These are phyloP conservation scores for Mystacides longicornis DNA, from an alignment of 2,888 invertebrate species.

Conservation along the genomic window DNA sequence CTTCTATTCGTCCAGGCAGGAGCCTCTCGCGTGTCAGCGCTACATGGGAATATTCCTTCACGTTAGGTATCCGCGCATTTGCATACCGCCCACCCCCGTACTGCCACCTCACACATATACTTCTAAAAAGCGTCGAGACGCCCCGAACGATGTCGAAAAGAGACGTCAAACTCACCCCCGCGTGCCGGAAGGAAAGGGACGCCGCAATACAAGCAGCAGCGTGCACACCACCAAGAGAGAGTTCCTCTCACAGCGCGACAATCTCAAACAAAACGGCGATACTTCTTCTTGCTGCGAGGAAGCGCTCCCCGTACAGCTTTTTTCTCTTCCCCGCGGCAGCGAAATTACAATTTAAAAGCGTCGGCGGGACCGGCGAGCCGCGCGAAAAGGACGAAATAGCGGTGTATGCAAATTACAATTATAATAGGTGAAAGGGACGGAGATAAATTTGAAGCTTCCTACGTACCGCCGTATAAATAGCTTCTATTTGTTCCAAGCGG, in stretches of 20 bases:
- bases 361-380: slow-evolving; percentile 19
- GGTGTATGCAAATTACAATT: slow-evolving; percentile 25
- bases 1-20: slow-evolving; percentile 35
- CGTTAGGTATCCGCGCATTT: slow-evolving; percentile 39
- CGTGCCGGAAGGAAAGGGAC: slow-evolving; percentile 11
- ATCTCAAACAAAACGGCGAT: slow-evolving; percentile 21
- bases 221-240: not conserved
- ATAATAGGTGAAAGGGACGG: slow-evolving; percentile 19
- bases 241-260: slow-evolving; percentile 20
- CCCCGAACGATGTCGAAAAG: slow-evolving; percentile 46
- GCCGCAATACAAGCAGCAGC: slow-evolving; percentile 4
- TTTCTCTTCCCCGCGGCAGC: slow-evolving; percentile 18
- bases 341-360: slow-evolving; percentile 28
- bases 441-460: slow-evolving; percentile 22
- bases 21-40: slow-evolving; percentile 15
- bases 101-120: slow-evolving; percentile 39
- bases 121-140: slow-evolving; percentile 34
- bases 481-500: not conserved
- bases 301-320: slow-evolving; percentile 19
- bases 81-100: slow-evolving; percentile 39
- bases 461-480: slow-evolving; percentile 20
- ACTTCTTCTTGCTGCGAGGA: too few species aligned
- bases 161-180: slow-evolving; percentile 14
- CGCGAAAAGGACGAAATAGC: slow-evolving; percentile 23
- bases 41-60: slow-evolving; percentile 24